Evolutionary conservation across 2,888 invertebrate species (phyloP).

Genomic region (Pollenia angustigena): DNA sequence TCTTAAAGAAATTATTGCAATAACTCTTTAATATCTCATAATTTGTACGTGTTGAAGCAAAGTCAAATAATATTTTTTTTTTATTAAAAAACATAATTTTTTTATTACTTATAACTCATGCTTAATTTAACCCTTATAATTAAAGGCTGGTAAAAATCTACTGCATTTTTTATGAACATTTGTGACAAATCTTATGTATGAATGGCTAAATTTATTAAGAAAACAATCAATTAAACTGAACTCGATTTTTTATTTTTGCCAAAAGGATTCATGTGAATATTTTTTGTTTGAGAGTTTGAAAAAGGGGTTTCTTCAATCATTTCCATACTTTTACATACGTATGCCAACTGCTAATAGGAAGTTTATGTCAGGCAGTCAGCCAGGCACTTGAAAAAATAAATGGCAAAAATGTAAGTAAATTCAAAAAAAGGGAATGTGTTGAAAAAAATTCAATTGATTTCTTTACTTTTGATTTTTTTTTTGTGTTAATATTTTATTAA

Average conservation of each 20-base stretch:
- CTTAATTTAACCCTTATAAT: conserved; percentile 69
- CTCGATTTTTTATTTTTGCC: conserved; percentile 23
- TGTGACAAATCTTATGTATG: conserved; percentile 55
- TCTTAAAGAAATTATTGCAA: conserved; percentile 12
- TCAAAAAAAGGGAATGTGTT: conserved; percentile 42
- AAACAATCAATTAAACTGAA: conserved; percentile 66
- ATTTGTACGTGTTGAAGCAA: conserved; percentile 78
- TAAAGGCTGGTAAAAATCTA: conserved; percentile 18
- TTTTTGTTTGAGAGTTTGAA: conserved; percentile 14
- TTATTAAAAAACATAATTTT: conserved; percentile 61
- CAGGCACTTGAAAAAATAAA: conserved; percentile 63
- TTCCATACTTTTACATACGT: conserved; percentile 42
- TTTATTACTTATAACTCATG: conserved; percentile 73
- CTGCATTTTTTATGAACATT: conserved; percentile 31
- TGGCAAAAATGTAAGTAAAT: conserved; percentile 45
- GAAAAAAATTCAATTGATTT: conserved; percentile 36
- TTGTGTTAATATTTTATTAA: conserved; percentile 34
- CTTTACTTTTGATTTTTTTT: conserved; percentile 38
- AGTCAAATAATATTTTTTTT: conserved; percentile 72
- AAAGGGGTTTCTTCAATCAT: conserved; percentile 46
- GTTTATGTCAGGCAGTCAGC: conserved; percentile 59
- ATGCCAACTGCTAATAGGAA: conserved; percentile 58
- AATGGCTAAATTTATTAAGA: conserved; percentile 61
- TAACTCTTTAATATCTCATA: conserved; percentile 34
- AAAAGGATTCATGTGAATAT: conserved; percentile 61